Percentiles rank a stretch among this genome's conserved stretches.
These are phyloP conservation scores for Dendroctonus valens DNA, from an alignment of 1,140 invertebrate genomes.

Conservation along the genomic window DNA sequence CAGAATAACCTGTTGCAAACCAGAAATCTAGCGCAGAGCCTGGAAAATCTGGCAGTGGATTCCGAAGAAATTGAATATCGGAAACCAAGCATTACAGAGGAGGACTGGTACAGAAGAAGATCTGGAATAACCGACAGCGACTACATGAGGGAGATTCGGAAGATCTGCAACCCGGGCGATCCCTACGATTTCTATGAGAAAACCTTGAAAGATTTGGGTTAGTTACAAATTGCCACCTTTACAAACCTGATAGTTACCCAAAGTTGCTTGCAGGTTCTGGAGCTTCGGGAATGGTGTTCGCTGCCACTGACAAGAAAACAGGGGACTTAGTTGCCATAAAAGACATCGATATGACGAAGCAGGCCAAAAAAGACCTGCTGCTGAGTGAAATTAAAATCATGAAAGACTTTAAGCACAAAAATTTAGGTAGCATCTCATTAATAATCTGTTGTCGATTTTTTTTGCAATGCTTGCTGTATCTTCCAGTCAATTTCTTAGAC, in stretches of 20 bases:
- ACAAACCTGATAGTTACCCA: not conserved
- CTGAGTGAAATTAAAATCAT: slow-evolving; percentile 93
- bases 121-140: slow-evolving; percentile 68
- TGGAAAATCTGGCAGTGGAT: slow-evolving; percentile 40
- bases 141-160: slow-evolving; percentile 80
- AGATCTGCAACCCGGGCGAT: slow-evolving; percentile 74
- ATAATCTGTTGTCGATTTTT: not conserved
- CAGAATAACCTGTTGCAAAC: slow-evolving; percentile 36
- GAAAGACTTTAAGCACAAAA: slow-evolving; percentile 91
- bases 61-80: slow-evolving; percentile 41
- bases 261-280: slow-evolving; percentile 70
- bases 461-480: not conserved
- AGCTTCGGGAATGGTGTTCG: slow-evolving; percentile 89
- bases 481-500: slow-evolving; percentile 93
- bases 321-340: slow-evolving; percentile 88
- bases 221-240: not conserved
- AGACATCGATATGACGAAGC: slow-evolving; percentile 91
- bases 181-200: slow-evolving; percentile 75
- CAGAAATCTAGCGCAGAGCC: slow-evolving; percentile 42
- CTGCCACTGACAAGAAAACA: slow-evolving; percentile 77
- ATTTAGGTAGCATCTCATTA: slow-evolving; percentile 50
- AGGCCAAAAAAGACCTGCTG: slow-evolving; percentile 92
- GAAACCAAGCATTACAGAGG: slow-evolving; percentile 30
- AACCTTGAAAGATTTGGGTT: slow-evolving; percentile 29
- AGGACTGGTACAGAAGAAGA: slow-evolving; percentile 34